Percentiles rank a stretch among this genome's conserved stretches.
Conservation (phyloP, 2,888 invertebrate genomes). For the Spodoptera picta region DNA sequence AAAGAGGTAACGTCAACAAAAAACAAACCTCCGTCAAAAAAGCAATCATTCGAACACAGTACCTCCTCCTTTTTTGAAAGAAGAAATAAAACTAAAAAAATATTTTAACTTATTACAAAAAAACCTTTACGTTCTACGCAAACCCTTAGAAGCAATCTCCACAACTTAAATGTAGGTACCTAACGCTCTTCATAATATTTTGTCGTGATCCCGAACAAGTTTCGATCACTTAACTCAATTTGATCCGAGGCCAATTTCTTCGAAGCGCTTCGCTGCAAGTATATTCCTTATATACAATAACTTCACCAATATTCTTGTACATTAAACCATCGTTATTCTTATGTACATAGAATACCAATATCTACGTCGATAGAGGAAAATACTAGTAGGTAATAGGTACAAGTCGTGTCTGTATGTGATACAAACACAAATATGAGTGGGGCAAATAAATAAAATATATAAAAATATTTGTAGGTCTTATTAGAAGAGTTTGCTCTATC, state of each 20-base stretch:
- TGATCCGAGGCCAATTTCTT: neutral
- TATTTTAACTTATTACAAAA: no score
- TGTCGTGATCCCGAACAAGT: no score
- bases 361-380: slow-evolving; percentile 2
- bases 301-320: slow-evolving; percentile 14
- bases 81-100: no score
- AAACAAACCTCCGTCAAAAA: no score
- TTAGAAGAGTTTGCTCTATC: neutral
- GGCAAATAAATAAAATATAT: slow-evolving; percentile 10
- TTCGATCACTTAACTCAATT: no score
- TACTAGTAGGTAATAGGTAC: neutral
- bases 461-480: slow-evolving; percentile 10
- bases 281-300: neutral
- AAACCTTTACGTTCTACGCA: no score
- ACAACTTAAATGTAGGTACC: no score
- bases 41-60: no score
- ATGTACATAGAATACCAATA: slow-evolving; percentile 27
- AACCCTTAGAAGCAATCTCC: no score
- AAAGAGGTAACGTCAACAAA: no score
- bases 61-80: no score
- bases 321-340: slow-evolving; percentile 22
- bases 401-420: slow-evolving; percentile 1
- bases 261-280: neutral
- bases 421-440: neutral
- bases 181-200: no score